Evolutionary conservation across 2,113 vertebrate genomes (phyloP), one percentile per base, ranked within the genome.

Genomic region (Mesitornis unicolor): DNA sequence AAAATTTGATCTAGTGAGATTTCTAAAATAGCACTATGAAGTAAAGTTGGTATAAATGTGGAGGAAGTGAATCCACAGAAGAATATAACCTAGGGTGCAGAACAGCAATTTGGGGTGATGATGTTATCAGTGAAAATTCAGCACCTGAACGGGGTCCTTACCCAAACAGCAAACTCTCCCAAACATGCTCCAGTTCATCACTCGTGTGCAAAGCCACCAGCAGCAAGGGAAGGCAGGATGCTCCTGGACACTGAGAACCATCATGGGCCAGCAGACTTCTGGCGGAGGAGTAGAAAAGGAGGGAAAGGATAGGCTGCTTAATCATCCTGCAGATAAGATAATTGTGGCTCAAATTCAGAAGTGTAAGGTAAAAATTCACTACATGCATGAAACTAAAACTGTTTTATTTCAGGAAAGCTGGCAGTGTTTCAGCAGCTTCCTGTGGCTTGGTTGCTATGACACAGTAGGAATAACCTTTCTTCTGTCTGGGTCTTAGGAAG

Each of bases 401-500:
- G 67, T 68, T 94, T 96, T 86, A 89, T 95, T 96, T 96, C 96
- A 95, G 93, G 80, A 93, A 95, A 82, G 63, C 89, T 84, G 77
- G 63, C 92, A 89, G 69, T 56, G 86, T 85, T 91, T 86, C 86
- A 94, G 22, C 83, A 80, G 57, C 85, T 96, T 97, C 94, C 94
- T 97, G 96, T 89, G 91, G 77, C 94, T 93, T 92, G 92, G 69
- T 85, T 94, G 80, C 60, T 93, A 65, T 92, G 93, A 95, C 93
- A 97, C 83, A 89, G 83, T 89, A 95, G 91, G 84, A 96, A 93
- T 91, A 96, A 94, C 85, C 87, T 95, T 92, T 95, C 91, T 95
- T 96, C 93, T 90, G 64, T 91, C 93, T 94, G 85, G 54, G 56
- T 85, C 77, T 93, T 84, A 93, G 95, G 93, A 94, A 95, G 91